phyloP scores from a whole-genome alignment of 2,888 invertebrate genomes.

The Mesochorus sp. region DNA sequence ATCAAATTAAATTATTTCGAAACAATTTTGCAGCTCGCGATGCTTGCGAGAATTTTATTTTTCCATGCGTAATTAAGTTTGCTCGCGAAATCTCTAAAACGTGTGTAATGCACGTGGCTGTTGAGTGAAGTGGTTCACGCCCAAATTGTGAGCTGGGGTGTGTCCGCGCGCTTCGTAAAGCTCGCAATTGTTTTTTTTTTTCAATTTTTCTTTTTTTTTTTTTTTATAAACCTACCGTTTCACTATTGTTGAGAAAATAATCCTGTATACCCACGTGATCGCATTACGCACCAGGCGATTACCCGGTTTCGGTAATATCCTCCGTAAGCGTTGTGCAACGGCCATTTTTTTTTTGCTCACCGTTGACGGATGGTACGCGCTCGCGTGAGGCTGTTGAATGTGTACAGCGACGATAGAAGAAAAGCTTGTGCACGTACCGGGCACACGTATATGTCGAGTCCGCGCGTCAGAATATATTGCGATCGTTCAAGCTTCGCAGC shows the following conservation, averaged over 20 bases:
- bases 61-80: background rate
- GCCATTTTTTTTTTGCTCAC: constrained; percentile 27
- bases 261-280: constrained; percentile 59
- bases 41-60: background rate
- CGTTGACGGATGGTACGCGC: constrained; percentile 25
- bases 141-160: constrained; percentile 23
- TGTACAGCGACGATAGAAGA: constrained; percentile 23
- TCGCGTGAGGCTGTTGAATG: constrained; percentile 20
- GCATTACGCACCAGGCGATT: constrained; percentile 57
- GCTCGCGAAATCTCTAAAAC: background rate
- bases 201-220: background rate
- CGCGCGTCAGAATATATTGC: constrained; percentile 17
- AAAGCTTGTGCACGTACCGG: background rate
- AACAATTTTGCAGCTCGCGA: too few species aligned
- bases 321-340: background rate
- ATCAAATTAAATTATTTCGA: too few species aligned
- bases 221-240: background rate
- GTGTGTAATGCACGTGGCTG: background rate
- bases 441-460: background rate
- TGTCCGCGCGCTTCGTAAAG: background rate
- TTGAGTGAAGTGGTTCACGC: constrained; percentile 8
- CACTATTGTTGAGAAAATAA: constrained; percentile 55
- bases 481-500: constrained; percentile 24
- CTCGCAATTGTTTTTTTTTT: constrained; percentile 6
- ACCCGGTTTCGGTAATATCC: constrained; percentile 23